A percentile compares a stretch with the other conserved stretches of the same genome.
These are phyloP conservation scores for Phyto melanocephala DNA, from an alignment of 2,888 invertebrate species.

Conservation along the genomic window DNA sequence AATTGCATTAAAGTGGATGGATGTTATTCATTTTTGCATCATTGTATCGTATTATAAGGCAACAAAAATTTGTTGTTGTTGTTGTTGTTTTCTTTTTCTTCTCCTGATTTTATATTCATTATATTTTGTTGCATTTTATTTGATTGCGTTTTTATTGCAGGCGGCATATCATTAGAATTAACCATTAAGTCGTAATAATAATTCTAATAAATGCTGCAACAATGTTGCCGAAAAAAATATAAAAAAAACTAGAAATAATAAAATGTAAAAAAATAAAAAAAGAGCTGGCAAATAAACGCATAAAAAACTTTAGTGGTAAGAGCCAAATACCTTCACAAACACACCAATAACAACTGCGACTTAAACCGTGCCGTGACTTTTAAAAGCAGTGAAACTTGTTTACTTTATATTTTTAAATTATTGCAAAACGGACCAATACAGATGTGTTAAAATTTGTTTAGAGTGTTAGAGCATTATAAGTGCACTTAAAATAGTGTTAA, in stretches of 20 bases:
- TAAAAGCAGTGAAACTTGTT: too few relatives aligned
- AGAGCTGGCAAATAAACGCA: slow-evolving; percentile 45
- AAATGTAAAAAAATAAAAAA: background rate
- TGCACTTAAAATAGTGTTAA: too few relatives aligned
- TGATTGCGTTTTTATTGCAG: slow-evolving; percentile 68
- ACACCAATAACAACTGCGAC: slow-evolving; percentile 12
- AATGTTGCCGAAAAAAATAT: slow-evolving; percentile 68
- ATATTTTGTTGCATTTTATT: slow-evolving; percentile 60
- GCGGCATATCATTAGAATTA: slow-evolving; percentile 77
- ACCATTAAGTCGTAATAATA: slow-evolving; percentile 77
- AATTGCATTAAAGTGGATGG: slow-evolving; percentile 30
- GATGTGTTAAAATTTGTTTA: too few relatives aligned
- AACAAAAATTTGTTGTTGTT: background rate
- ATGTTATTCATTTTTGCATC: slow-evolving; percentile 11
- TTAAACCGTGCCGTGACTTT: background rate
- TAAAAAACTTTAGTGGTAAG: slow-evolving; percentile 39
- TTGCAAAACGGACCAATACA: too few relatives aligned
- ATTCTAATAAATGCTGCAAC: slow-evolving; percentile 75
- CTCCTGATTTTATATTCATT: slow-evolving; percentile 22
- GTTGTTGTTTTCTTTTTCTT: background rate
- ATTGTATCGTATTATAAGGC: background rate
- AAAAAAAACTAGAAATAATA: slow-evolving; percentile 38
- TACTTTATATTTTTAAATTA: too few relatives aligned
- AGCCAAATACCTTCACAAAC: slow-evolving; percentile 1
- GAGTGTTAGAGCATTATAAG: too few relatives aligned